A percentile compares a stretch with the other conserved stretches of the same genome.
Conservation (phyloP, 2,888 invertebrate genomes). For the Diaperis boleti region DNA sequence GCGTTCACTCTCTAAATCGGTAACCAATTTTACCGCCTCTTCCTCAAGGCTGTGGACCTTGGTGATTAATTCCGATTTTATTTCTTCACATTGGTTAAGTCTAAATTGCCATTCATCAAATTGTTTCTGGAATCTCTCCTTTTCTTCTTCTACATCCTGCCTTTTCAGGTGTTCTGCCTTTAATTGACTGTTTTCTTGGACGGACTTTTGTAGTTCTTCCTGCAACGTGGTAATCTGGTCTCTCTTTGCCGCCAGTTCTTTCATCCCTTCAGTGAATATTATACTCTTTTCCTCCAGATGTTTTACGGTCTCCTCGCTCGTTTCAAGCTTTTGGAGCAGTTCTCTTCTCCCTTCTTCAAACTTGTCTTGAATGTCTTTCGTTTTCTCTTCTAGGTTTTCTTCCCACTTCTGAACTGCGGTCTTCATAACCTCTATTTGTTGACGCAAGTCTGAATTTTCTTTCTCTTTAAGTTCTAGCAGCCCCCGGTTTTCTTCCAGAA, state of each 20-base stretch:
- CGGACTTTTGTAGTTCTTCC: conserved; percentile 42
- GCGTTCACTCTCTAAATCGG: conserved; percentile 47
- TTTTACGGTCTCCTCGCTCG: conserved; percentile 10
- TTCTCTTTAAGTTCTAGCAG: no score
- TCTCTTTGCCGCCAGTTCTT: conserved; percentile 18
- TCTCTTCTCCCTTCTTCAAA: conserved; percentile 10
- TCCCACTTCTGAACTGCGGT: background rate
- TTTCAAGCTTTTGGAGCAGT: conserved; percentile 14
- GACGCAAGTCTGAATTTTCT: no score
- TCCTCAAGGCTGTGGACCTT: conserved; percentile 39
- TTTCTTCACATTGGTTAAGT: conserved; percentile 1
- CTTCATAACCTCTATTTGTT: conserved; percentile 4
- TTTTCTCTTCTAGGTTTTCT: background rate
- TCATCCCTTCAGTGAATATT: conserved; percentile 19
- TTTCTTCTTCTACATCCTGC: conserved; percentile 28
- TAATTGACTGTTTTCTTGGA: conserved; percentile 38
- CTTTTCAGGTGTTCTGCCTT: background rate
- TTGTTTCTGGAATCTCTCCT: conserved; percentile 34
- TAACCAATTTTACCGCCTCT: conserved; percentile 44
- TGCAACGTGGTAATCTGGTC: conserved; percentile 30
- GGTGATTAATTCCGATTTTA: background rate
- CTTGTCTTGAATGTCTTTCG: conserved; percentile 1
- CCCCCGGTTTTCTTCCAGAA: conserved; percentile 22
- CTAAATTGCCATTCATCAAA: conserved; percentile 16
- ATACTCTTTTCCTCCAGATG: conserved; percentile 18